Conservation (phyloP, 2,113 vertebrate genomes). For the Tylochromis polylepis region DNA sequence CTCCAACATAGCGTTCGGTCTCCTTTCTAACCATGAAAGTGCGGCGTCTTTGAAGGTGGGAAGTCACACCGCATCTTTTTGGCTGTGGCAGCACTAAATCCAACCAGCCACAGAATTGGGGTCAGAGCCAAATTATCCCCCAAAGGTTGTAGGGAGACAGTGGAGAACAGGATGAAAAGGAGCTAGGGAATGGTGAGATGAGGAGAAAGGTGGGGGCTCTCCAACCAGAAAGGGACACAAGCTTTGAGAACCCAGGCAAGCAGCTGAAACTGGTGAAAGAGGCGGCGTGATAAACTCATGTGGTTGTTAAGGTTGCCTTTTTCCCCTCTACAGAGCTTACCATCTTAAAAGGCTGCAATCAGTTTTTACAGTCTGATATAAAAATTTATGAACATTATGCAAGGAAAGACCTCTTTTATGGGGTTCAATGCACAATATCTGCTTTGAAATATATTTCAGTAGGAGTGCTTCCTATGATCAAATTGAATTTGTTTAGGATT, state of each 20-base stretch:
- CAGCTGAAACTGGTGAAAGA: not conserved
- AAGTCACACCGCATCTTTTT: conserved; percentile 1
- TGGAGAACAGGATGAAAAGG: conserved; percentile 12
- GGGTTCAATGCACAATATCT: not conserved
- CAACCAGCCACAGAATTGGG: conserved; percentile 25
- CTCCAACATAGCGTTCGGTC: not conserved
- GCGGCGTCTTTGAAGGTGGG: conserved; percentile 29
- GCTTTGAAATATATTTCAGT: not conserved
- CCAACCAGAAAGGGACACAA: not conserved
- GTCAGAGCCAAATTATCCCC: conserved; percentile 58
- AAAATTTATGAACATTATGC: not conserved
- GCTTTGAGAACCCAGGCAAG: not conserved
- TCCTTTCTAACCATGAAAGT: conserved; percentile 18
- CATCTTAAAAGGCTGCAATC: not conserved
- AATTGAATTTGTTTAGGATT: not conserved
- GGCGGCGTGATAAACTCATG: not conserved
- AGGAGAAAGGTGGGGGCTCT: not conserved
- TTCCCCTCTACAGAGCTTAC: not conserved
- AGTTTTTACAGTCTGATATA: not conserved
- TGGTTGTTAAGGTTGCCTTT: not conserved
- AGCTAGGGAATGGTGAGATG: not conserved
- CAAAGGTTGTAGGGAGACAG: conserved; percentile 26
- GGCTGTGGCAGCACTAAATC: conserved; percentile 7
- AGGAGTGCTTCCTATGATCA: not conserved
- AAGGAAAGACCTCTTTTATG: not conserved